phyloP scores from a whole-genome alignment of 2,113 vertebrate genomes.

The mouse (Mus musculus) region DNA sequence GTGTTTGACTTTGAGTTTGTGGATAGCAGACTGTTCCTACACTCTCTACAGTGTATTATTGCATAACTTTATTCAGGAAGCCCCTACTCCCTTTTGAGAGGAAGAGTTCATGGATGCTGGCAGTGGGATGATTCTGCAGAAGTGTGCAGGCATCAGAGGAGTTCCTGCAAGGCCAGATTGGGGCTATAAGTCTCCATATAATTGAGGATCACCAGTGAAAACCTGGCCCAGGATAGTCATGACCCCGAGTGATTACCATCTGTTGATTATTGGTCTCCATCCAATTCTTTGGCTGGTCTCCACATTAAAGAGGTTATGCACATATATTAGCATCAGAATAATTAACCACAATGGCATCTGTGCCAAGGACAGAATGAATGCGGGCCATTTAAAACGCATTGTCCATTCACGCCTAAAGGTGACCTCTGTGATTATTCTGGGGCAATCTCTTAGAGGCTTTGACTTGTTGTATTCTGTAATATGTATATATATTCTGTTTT shows the following conservation, averaged over 20 bases:
- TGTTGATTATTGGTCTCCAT: constrained; percentile 77
- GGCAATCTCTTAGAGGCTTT: neutral
- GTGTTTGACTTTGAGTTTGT: neutral
- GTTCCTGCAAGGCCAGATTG: constrained; percentile 21
- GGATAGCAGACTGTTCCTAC: neutral
- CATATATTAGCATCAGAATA: constrained; percentile 77
- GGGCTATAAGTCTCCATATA: neutral
- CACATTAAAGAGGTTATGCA: constrained; percentile 75
- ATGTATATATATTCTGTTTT: neutral
- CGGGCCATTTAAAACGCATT: constrained; percentile 54
- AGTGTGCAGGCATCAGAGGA: neutral
- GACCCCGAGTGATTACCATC: constrained; percentile 78
- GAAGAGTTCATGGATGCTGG: neutral
- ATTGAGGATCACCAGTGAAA: constrained; percentile 54
- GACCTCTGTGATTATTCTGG: constrained; percentile 41
- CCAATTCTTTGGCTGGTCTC: constrained; percentile 71
- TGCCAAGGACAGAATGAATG: constrained; percentile 70
- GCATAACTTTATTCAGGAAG: neutral
- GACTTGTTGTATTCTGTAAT: constrained; percentile 30
- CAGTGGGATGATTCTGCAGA: neutral
- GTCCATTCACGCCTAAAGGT: constrained; percentile 76
- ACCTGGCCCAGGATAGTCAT: constrained; percentile 53
- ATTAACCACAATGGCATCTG: constrained; percentile 74
- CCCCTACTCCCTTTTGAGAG: neutral
- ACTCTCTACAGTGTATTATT: neutral